Evolutionary conservation across 2,113 vertebrate genomes (phyloP), one percentile per base, ranked within the genome.

Genomic region (Nycticryphes semicollaris): DNA sequence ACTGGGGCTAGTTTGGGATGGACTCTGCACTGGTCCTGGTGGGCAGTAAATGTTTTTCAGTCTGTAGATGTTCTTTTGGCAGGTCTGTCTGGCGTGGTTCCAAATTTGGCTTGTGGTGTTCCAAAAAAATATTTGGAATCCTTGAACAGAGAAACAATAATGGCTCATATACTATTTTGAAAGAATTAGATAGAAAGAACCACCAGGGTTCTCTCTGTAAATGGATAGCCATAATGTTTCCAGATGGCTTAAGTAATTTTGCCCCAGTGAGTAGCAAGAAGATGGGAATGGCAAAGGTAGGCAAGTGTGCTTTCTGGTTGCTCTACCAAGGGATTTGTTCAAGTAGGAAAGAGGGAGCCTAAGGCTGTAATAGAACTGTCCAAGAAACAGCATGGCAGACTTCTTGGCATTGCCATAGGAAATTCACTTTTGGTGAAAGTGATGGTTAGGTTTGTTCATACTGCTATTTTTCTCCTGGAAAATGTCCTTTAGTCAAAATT

Each of bases 21-120:
- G 33, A 33, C 72, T 69, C 43, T 69, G 54, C 48, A 12, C 17
- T 2, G 1, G 15, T 79, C 47, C 41, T 64, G 19, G 37, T 62
- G 70, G 24, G 48, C 0, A 0, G 53, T 1, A 2, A 83, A 59
- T 1, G 8, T 80, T 62, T 82, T 64, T 78, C 28, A 80, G 51
- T 53, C 28, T 92, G 37, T 85, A 63, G 41, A 35, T 88, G 37
- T 83, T 22, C 47, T 86, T 85, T 80, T 70, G 47, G 72, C 72
- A 88, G 19, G 28, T 81, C 30, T 74, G n/a, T 50, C 51, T 10
- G 9, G 20, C 84, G 10, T 45, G 13, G 33, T 93, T 89, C 70
- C 0, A 1, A 87, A 48, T 90, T 92, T 81, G 41, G 14, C 17
- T 84, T 70, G 41, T 4, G 57, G 12, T 88, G 8, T 50, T 81